Evolutionary conservation across 2,888 invertebrate genomes (phyloP).

Genomic region (Alitta virens): DNA sequence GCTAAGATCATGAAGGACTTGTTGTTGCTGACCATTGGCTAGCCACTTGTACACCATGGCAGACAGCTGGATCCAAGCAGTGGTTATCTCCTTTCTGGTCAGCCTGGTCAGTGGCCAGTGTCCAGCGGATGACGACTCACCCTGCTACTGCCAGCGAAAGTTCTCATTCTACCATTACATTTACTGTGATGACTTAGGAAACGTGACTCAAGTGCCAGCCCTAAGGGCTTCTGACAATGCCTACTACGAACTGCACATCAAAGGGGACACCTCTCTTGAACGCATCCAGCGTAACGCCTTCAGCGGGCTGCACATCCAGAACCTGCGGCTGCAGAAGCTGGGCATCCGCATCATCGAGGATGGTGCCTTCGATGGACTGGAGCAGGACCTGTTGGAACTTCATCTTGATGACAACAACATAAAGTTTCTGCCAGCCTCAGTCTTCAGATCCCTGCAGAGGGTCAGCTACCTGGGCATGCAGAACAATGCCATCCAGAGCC

Average conservation of each 20-base stretch:
- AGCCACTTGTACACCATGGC: too few species aligned
- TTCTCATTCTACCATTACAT: slow-evolving; percentile 7
- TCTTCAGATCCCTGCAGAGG: slow-evolving; percentile 13
- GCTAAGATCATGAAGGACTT: too few species aligned
- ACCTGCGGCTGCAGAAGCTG: background rate
- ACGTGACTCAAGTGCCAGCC: slow-evolving; percentile 4
- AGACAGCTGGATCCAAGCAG: background rate
- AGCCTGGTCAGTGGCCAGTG: background rate
- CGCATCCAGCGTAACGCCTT: slow-evolving; percentile 11
- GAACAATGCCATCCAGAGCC: slow-evolving; percentile 19
- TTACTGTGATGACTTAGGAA: slow-evolving; percentile 14
- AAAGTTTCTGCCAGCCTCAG: background rate
- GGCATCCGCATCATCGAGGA: slow-evolving; percentile 17
- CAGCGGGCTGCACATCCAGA: background rate
- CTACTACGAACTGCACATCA: slow-evolving; percentile 10
- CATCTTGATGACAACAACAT: slow-evolving; percentile 26
- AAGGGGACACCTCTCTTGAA: slow-evolving; percentile 3
- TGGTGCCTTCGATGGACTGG: slow-evolving; percentile 19
- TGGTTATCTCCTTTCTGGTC: background rate
- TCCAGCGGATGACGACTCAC: background rate
- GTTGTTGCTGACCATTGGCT: too few species aligned
- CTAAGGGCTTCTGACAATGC: background rate
- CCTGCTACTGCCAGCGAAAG: slow-evolving; percentile 13
- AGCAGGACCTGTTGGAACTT: slow-evolving; percentile 8
- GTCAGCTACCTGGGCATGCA: slow-evolving; percentile 25